Evolutionary conservation across 2,888 invertebrate species (phyloP).

Genomic region (Agrenia bidenticulata): DNA sequence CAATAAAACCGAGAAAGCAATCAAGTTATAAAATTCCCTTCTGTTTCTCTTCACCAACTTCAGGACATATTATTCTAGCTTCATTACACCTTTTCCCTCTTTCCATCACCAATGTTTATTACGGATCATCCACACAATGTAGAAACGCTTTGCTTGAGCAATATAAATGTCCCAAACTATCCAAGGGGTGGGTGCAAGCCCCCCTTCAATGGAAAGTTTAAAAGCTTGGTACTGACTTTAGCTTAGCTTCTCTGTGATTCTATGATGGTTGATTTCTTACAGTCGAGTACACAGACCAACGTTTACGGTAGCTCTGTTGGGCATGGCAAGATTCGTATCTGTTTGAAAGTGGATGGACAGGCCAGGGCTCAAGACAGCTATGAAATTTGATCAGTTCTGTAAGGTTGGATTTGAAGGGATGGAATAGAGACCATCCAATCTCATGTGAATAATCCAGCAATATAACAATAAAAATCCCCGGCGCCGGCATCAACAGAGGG

Average conservation of each 20-base stretch:
- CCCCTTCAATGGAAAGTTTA: background rate
- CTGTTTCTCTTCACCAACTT: constrained; percentile 21
- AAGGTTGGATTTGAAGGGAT: too few species aligned
- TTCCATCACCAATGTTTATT: background rate
- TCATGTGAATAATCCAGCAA: background rate
- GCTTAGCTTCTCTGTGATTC: background rate
- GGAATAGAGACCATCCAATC: too few species aligned
- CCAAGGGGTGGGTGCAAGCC: background rate
- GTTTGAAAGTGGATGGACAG: constrained; percentile 1
- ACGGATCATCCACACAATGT: background rate
- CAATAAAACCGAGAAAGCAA: constrained; percentile 36
- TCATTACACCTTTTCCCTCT: constrained; percentile 32
- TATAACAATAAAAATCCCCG: constrained; percentile 10
- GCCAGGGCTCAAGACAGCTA: constrained; percentile 4
- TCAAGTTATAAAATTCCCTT: constrained; percentile 36
- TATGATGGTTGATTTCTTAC: constrained; percentile 2
- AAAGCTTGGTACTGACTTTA: background rate
- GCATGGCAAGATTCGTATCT: constrained; percentile 1
- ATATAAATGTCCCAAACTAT: background rate
- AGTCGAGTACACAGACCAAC: background rate
- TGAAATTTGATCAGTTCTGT: constrained; percentile 13
- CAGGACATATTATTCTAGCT: constrained; percentile 23
- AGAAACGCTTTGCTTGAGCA: background rate
- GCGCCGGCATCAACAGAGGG: background rate
- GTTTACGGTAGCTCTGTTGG: background rate